phyloP scores from a whole-genome alignment of 2,888 invertebrate genomes.

The Drosophila lacicola region DNA sequence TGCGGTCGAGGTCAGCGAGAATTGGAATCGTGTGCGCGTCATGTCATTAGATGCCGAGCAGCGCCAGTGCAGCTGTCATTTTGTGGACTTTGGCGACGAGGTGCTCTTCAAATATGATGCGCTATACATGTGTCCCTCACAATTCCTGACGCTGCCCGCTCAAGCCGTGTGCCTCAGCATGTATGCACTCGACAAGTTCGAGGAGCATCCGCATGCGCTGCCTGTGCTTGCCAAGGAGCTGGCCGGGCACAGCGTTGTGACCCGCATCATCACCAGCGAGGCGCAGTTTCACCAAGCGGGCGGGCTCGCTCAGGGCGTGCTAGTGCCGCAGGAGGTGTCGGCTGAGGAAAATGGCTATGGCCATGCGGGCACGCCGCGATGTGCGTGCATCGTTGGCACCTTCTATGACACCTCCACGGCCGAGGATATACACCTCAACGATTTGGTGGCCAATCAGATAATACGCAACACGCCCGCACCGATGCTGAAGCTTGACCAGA shows the following conservation, averaged over 20 bases:
- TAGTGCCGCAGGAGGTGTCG: constrained; percentile 1
- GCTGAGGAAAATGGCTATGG: constrained; percentile 11
- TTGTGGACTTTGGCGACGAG: constrained; percentile 92
- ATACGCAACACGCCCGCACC: constrained; percentile 83
- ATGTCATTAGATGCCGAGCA: constrained; percentile 85
- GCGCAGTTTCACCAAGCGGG: constrained; percentile 67
- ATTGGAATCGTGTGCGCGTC: constrained; percentile 87
- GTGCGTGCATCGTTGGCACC: constrained; percentile 86
- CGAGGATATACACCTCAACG: constrained; percentile 89
- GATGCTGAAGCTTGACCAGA: constrained; percentile 75
- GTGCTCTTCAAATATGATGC: constrained; percentile 86
- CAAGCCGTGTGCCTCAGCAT: constrained; percentile 91
- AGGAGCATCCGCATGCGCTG: constrained; percentile 84
- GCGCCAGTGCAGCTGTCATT: constrained; percentile 87
- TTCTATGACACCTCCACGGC: constrained; percentile 88
- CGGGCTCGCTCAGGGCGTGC: constrained; percentile 49
- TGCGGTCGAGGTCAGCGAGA: constrained; percentile 85
- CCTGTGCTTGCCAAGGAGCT: constrained; percentile 84
- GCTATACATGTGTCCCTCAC: constrained; percentile 87
- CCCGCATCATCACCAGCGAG: constrained; percentile 85
- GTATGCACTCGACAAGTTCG: constrained; percentile 89
- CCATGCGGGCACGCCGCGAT: constrained; percentile 10
- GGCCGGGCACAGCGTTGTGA: constrained; percentile 87
- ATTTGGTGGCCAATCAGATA: constrained; percentile 87
- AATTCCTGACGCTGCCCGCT: constrained; percentile 88